Percentiles rank a stretch among this genome's conserved stretches.
phyloP scores from a whole-genome alignment of 2,113 vertebrate genomes.

The Nannobrachium achirus region DNA sequence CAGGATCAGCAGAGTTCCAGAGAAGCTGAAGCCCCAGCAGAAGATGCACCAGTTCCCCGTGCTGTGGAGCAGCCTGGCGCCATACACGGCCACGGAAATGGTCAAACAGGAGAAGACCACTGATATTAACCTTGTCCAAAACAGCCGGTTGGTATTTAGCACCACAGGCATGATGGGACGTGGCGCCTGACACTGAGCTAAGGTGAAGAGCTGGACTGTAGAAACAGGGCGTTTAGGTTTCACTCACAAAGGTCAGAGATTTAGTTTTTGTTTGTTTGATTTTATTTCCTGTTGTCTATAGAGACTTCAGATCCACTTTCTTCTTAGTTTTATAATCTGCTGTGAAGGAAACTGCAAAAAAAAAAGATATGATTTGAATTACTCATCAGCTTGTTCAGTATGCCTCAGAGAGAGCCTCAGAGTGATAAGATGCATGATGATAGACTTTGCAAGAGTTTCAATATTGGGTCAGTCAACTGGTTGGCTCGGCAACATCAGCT shows the following conservation, averaged over 20 bases:
- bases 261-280: background rate
- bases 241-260: background rate
- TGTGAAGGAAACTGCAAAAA: conserved; percentile 30
- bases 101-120: conserved; percentile 85
- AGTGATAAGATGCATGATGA: too few relatives aligned
- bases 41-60: conserved; percentile 88
- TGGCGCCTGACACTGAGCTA: background rate
- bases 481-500: too few relatives aligned
- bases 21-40: conserved; percentile 90
- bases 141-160: conserved; percentile 76
- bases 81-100: conserved; percentile 85
- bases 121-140: conserved; percentile 85
- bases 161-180: conserved; percentile 75
- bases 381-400: background rate
- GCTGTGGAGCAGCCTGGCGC: conserved; percentile 10
- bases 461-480: too few relatives aligned
- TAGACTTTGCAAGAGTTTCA: too few relatives aligned
- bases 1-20: conserved; percentile 82
- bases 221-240: background rate
- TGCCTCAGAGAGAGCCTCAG: too few relatives aligned
- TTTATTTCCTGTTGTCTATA: background rate
- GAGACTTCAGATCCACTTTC: background rate
- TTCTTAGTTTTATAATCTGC: conserved; percentile 4
- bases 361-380: background rate
- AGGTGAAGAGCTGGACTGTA: background rate